These are phyloP conservation scores for Aviceda subcristata DNA, from an alignment of 2,113 vertebrate species.

Conservation along the genomic window DNA sequence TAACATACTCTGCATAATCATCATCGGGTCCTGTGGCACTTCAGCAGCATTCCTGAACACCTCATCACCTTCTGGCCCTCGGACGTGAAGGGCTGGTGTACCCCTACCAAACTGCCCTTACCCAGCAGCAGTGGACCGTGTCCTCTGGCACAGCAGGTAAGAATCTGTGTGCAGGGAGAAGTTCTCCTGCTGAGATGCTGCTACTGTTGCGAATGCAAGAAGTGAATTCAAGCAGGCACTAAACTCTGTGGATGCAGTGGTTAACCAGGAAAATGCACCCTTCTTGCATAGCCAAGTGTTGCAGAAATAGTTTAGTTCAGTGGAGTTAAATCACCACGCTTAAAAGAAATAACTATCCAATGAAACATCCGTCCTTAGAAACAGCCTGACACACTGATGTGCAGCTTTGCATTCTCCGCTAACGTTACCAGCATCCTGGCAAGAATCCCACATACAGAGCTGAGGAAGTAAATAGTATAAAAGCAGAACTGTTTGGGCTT, in stretches of 20 bases:
- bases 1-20: neutral
- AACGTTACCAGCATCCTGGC: neutral
- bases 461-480: neutral
- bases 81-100: neutral
- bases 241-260: neutral
- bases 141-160: fast-evolving
- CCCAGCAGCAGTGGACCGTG: neutral
- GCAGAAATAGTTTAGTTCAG: neutral
- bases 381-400: neutral
- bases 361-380: neutral
- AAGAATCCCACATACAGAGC: neutral
- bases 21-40: fast-evolving
- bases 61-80: neutral
- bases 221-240: neutral
- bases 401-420: neutral
- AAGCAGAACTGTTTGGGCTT: neutral
- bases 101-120: fast-evolving
- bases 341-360: neutral
- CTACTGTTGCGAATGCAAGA: fast-evolving
- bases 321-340: neutral
- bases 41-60: neutral
- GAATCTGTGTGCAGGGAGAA: neutral
- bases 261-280: neutral
- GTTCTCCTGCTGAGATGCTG: neutral
- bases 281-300: neutral